Base-by-base conservation (phyloP, 1,140 invertebrate species). In the Nebria ingens region DNA sequence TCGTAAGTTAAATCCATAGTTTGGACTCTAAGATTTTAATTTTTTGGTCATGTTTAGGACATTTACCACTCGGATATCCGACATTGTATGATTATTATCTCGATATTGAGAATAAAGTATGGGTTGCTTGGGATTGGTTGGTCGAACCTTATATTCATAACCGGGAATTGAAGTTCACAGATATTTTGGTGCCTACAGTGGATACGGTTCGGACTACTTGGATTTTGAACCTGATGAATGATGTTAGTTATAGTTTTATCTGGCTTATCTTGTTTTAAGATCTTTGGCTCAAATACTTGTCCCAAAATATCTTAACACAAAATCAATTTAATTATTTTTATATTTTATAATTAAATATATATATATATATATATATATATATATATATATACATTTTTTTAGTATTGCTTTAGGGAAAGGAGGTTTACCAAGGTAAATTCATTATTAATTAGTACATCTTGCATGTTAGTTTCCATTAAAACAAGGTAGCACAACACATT, bases 111-210 rank as follows among this genome's bases (percentile, higher is more conserved):
- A 73, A 79, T n/a, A 71, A 73, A 61, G 71, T 75, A n/a, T 96
- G 92, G 92, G 76, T 84, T n/a, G 84, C 90, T 4, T 94, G 91
- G 90, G 80, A 82, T 57, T 82, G 80, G 73, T 64, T 90, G 20
- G 82, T 94, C 2, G 82, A 83, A 0, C 65, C 75, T 9, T 94
- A 94, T 65, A 61, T 80, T 0, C 90, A 94, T 65, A 79, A 89
- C 61, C 72, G 77, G 1, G 63, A 73, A 0, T 79, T 79, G 61
- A 81, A 79, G 62, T 93, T 90, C 66, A 84, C 81, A 13, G 82
- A 92, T 52, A 92, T 94, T 64, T 73, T 95, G 12, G 91, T 96
- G 1, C 91, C 91, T 0, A 96, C 91, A 0, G 78, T 90, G 0
- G 91, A 95, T 65, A 93, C 91, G 0, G 74, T 90, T 4, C 74